Evolutionary conservation across 2,888 invertebrate species (phyloP), one percentile per base, ranked within the genome.

Genomic region (Agrotis clavis): DNA sequence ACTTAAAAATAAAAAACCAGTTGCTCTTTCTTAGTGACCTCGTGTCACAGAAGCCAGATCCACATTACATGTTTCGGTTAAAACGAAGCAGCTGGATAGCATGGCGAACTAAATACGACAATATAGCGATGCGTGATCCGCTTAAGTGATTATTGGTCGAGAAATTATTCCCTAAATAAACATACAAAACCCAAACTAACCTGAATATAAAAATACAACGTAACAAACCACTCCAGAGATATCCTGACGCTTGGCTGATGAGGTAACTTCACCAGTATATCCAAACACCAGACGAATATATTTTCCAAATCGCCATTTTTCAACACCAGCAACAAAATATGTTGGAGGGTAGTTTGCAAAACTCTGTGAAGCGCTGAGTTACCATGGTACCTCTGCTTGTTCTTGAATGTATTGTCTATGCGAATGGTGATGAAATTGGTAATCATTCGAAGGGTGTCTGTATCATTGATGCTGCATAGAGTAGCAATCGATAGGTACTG

Each of bases 311-410:
- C 84, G 14, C 79, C 75, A 19, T 85, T 86, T 67, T 91, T 92
- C 41, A 92, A 56, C 67, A 92, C 79, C 16, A 90, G 79, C 11
- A 94, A 89, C 16, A 93, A 80, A 54, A 94, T 82, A 82, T 92
- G 92, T 79, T 96, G 96, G n/a, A 96, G 59, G 1, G 90, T 90
- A 16, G 87, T 88, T 63, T 94, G 87, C 19, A 96, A 79, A n/a
- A 90, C 81, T 77, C 93, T 91, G 77, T 96, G 96, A 0, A 89
- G 77, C 35, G 93, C 91, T 0, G 95, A 95, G 79, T 95, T 94
- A 0, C 92, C 94, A 65, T 96, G 95, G 77, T 96, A 96, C 59
- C 96, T 90, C 68, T 90, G 91, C 81, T 94, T 96, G 41, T 91
- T 92, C 74, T 90, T 92, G 57, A 96, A 92, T 16, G 88, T 81